Evolutionary conservation across 1,140 invertebrate species (phyloP).

Genomic region (Drosophila takahashii): DNA sequence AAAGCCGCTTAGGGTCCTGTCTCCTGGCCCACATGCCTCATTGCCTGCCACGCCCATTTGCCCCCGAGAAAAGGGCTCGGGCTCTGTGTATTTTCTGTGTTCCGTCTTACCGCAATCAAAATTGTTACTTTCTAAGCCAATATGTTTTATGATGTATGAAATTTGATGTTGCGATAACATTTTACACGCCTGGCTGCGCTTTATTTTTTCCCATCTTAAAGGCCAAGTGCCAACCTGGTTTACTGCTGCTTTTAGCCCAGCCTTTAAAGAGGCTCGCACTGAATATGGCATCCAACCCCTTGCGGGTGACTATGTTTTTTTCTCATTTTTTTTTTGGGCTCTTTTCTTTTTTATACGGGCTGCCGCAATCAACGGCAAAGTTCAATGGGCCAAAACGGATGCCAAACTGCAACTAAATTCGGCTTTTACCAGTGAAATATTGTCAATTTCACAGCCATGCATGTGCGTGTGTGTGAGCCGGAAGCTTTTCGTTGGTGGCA

Average conservation of each 20-base stretch:
- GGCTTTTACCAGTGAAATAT: conserved; percentile 72
- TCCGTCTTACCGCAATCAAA: conserved; percentile 80
- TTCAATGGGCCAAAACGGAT: conserved; percentile 73
- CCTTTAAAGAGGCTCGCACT: conserved; percentile 38
- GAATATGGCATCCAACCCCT: conserved; percentile 3
- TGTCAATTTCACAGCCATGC: conserved; percentile 66
- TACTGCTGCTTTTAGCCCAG: background rate
- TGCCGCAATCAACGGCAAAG: conserved; percentile 71
- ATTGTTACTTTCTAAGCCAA: conserved; percentile 83
- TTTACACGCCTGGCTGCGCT: conserved; percentile 77
- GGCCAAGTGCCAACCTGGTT: conserved; percentile 6
- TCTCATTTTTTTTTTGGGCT: conserved; percentile 6
- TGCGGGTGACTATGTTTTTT: conserved; percentile 10
- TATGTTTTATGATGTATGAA: conserved; percentile 84
- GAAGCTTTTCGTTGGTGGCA: conserved; percentile 14
- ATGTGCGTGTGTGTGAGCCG: conserved; percentile 5
- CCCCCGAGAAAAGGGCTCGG: conserved; percentile 32
- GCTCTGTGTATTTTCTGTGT: conserved; percentile 54
- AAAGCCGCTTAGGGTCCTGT: conserved; percentile 61
- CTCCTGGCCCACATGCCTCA: conserved; percentile 46
- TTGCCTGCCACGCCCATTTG: conserved; percentile 62
- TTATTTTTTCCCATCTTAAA: conserved; percentile 62
- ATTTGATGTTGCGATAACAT: conserved; percentile 84
- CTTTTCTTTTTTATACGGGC: conserved; percentile 24
- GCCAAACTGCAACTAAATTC: conserved; percentile 75